Base-by-base conservation (phyloP, 1,140 invertebrate species). In the Parasteatoda tepidariorum region DNA sequence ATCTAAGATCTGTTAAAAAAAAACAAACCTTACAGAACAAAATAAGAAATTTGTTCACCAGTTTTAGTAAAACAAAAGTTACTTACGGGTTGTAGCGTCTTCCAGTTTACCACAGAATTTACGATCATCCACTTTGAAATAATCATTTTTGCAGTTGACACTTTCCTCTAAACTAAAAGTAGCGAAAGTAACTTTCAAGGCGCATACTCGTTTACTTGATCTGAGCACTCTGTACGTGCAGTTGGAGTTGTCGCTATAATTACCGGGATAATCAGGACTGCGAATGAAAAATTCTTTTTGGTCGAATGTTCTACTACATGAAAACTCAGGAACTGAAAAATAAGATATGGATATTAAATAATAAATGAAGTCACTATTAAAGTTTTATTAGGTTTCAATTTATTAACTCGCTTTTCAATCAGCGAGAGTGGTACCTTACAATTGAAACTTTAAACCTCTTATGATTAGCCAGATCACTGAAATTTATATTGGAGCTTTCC, bases 111-210 rank as follows among this genome's bases (percentile, higher is more conserved):
- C 86, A 82, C 87, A 87, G 41, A 84, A 85, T 26, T 75, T 82
- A 22, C 84, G 38, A 26, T 68, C 79, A 31, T 85, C 81, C 0
- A 87, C 57, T 34, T 71, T 26, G 55, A 87, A 81, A 38, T 75
- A 87, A 54, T 87, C 87, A 13, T 76, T 79, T 30, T 57, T 55
- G 75, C 87, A 87, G 71, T 87, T 83, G 31, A 59, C 55, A 5
- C 81, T 75, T 22, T 84, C 64, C 48, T 87, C 84, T 9, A 87
- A n/a, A 26, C 87, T 74, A 67, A 87, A 87, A 13, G 86, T 70
- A 18, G 73, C 74, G 61, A 87, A 87, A n/a, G 79, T 70, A 4
- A 87, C 57, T 48, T 87, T 83, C 5, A 87, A 15, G 30, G 57
- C 73, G 62, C 87, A 87, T 15, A 86, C 84, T 0, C 57, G 54